A percentile compares a stretch with the other conserved stretches of the same genome.
phyloP scores from a whole-genome alignment of 23 tunicate species.

The Styela clava region DNA sequence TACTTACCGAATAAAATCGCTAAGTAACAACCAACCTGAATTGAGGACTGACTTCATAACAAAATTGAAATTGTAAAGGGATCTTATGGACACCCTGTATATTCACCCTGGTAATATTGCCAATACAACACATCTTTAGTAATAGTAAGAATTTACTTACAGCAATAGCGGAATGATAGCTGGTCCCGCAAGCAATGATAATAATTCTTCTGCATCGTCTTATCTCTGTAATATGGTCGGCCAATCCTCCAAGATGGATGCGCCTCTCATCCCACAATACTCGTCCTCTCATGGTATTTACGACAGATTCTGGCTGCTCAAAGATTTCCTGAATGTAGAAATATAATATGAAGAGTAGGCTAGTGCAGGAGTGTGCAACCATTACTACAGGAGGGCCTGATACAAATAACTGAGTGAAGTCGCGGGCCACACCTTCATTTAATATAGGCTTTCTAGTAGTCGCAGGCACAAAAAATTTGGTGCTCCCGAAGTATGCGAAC shows the following conservation, averaged over 20 bases:
- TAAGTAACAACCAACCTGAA: too few species aligned
- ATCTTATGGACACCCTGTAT: too few species aligned
- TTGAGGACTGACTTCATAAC: too few species aligned
- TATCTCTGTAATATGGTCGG: slow-evolving; percentile 94
- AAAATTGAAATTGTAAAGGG: too few species aligned
- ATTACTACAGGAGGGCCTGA: too few species aligned
- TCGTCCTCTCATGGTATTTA: slow-evolving; percentile 98
- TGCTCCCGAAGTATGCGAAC: too few species aligned
- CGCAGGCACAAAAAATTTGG: too few species aligned
- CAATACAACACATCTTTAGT: neutral
- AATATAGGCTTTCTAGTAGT: too few species aligned
- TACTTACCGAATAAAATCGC: too few species aligned
- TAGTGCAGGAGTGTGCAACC: neutral
- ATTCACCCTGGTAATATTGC: too few species aligned
- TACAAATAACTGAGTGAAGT: too few species aligned
- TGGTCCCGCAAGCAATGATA: slow-evolving; percentile 95
- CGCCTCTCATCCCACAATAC: slow-evolving; percentile 84
- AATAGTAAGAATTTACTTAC: slow-evolving; percentile 31
- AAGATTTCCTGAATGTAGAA: slow-evolving; percentile 79
- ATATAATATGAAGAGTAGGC: neutral
- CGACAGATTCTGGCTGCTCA: slow-evolving; percentile 99
- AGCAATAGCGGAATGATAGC: slow-evolving; percentile 94
- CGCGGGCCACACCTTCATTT: too few species aligned
- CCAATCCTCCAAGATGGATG: slow-evolving; percentile 88
- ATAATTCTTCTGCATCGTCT: slow-evolving; percentile 89